Base-by-base conservation (phyloP, 2,113 vertebrate species). In the Sorex araneus region DNA sequence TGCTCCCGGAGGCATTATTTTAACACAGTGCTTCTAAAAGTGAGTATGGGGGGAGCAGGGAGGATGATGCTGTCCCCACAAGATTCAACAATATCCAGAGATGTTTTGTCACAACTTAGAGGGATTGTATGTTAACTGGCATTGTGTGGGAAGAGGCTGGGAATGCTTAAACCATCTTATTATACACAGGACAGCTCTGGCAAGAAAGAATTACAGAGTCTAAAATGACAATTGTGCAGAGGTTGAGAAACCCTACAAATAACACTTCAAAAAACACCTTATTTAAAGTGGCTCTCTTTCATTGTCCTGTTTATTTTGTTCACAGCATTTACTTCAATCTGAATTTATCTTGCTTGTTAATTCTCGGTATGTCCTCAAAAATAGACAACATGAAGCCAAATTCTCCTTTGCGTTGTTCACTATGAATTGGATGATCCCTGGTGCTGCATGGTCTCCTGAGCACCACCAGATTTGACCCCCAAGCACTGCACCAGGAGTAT, bases 251-350 rank as follows among this genome's bases (percentile, higher is more conserved):
- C 19, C 21, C 64, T 93, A 50, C 57, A 83, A 60, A 63, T 63
- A 74, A 30, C 45, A 81, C 40, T 80, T 84, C 57, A 80, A 76
- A 45, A 45, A 87, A 60, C 30, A 84, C 16, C 5, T 11, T 71
- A 40, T 74, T 66, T 60, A 71, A 66, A 91, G 32, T 64, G 45
- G 30, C 21, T 84, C 69, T 75, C n/a, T 83, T 79, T 71, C 43
- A 87, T 54, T 89, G 57, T 11, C n/a, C 12, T 90, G 30, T 79
- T 79, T 85, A 75, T 80, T 92, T 94, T 25, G 7, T 91, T 91
- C 43, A 84, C 2, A 63, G 10, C 12, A 75, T 2, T 89, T 74
- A 54, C 25, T 50, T 70, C 30, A 77, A 69, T 87, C 18, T 66
- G 34, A 89, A 75, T 87, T 85, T 91, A 79, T 25, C 5, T 79